These are phyloP conservation scores for Propithecus perrieri DNA, from an alignment of 2,797 vertebrate species.

Conservation along the genomic window DNA sequence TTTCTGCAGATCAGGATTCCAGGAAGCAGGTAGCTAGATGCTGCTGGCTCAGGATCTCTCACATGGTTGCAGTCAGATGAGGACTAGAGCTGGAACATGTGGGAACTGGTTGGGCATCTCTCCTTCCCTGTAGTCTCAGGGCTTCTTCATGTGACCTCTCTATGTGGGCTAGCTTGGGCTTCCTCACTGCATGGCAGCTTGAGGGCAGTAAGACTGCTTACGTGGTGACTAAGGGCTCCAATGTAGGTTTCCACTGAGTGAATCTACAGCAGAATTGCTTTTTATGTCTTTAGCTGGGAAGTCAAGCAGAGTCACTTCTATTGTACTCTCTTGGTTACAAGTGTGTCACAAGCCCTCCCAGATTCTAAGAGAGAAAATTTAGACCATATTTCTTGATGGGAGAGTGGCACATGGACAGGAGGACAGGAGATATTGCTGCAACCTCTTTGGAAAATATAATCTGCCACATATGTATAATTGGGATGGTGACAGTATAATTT, in stretches of 20 bases:
- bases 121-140: not conserved
- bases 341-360: not conserved
- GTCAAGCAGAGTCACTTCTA: not conserved
- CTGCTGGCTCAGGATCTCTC: not conserved
- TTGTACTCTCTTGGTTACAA: not conserved
- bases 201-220: not conserved
- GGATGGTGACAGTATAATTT: not conserved
- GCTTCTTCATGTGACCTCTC: not conserved
- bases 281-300: constrained; percentile 23
- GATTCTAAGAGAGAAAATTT: constrained; percentile 22
- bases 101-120: not conserved
- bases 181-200: not conserved
- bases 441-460: constrained; percentile 38
- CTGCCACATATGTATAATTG: constrained; percentile 7
- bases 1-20: not conserved
- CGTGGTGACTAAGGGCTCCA: not conserved
- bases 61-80: not conserved
- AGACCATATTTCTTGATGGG: not conserved
- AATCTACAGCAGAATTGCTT: not conserved
- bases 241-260: not conserved
- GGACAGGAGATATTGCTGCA: not conserved
- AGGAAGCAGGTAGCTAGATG: not conserved
- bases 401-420: not conserved
- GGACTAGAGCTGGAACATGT: not conserved
- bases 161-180: not conserved